Evolutionary conservation across 1,140 invertebrate genomes (phyloP).

Genomic region (Rhysida immarginata): DNA sequence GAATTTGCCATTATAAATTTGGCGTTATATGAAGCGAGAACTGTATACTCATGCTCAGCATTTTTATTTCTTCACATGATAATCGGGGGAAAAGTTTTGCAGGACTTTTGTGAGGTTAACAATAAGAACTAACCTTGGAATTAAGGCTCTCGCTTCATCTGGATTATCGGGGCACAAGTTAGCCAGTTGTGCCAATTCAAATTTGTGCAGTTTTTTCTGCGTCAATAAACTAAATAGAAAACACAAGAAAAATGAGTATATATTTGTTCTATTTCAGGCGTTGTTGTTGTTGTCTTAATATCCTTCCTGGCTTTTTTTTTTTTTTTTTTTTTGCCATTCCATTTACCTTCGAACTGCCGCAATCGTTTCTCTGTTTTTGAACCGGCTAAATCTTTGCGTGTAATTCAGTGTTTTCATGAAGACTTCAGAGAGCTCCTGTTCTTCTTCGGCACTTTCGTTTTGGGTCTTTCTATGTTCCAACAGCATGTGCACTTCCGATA

Average conservation of each 20-base stretch:
- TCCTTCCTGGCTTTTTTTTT: no score
- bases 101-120: no score
- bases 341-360: conserved; percentile 53
- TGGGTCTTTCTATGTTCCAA: conserved; percentile 92
- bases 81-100: no score
- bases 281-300: no score
- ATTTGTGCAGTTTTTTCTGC: conserved; percentile 95
- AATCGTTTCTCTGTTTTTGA: conserved; percentile 97
- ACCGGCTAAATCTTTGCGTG: conserved; percentile 86
- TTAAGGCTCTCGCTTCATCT: conserved; percentile 92
- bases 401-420: conserved; percentile 97
- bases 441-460: conserved; percentile 95
- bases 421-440: conserved; percentile 94
- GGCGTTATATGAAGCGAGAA: no score
- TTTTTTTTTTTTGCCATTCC: no score
- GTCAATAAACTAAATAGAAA: conserved; percentile 53
- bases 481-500: conserved; percentile 97
- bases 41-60: no score
- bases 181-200: conserved; percentile 90
- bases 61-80: no score
- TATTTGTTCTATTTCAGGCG: no score
- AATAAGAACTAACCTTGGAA: no score
- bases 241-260: neutral
- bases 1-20: no score
- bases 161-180: conserved; percentile 96